Base-by-base conservation (phyloP, 2,888 invertebrate genomes). In the Limnephilus auricula region DNA sequence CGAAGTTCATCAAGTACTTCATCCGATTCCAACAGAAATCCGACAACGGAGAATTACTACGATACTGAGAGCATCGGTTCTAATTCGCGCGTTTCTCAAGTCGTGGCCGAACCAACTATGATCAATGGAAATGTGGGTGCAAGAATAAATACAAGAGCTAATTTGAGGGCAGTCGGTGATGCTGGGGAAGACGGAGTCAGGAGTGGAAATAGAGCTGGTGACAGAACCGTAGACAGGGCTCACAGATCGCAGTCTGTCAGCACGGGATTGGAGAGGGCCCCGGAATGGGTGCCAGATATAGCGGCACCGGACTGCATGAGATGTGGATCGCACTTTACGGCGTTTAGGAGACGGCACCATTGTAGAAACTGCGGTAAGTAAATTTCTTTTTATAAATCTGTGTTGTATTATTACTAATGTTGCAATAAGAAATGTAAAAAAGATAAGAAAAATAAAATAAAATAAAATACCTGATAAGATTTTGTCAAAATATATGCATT, bases 251-350 rank as follows among this genome's bases (percentile, higher is more conserved):
- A 93, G 87, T 87, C 91, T 32, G 90, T 90, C 32, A 18, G 79
- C 83, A 31, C 90, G 79, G 89, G 91, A 40, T 93, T 94, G 65
- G 96, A 96, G 94, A 94, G 95, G 0, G 94, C 98, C 0, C 99
- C 99, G 0, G 97, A 97, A 90, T 99, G 99, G 99, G 97, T 99
- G 92, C 99, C 99, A 0, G 99, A 99, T 95, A 98, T 98, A 91
- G 97, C 98, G 93, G 98, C 98, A 79, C 98, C 98, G 0, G 97
- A 97, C 91, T 99, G 99, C 95, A 99, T 99, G 98, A 97, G 98
- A 79, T 99, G 99, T 95, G 97, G 97, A 92, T 97, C 98, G 31
- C 97, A 97, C 93, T 99, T 99, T 96, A 99, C 99, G 5, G 98
- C 99, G 93, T 98, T 99, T 94, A 97, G 99, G 80, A 97, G 99